Evolutionary conservation across 2,888 invertebrate genomes (phyloP).

Genomic region (Anthophora plumipes): DNA sequence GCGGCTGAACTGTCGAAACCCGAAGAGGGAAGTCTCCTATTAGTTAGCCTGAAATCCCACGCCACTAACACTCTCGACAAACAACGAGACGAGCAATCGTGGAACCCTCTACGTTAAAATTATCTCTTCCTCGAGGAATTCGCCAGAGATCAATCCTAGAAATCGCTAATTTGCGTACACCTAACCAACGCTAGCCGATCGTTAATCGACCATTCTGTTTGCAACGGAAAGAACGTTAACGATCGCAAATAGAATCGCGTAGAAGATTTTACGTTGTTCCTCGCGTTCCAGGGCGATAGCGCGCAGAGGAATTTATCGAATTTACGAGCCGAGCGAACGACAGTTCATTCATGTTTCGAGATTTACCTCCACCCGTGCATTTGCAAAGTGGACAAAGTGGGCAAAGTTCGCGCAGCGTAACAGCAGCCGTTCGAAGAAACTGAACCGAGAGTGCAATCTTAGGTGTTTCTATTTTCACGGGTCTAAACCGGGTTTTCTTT

Average conservation of each 20-base stretch:
- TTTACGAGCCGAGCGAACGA: not conserved
- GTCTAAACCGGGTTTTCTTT: not conserved
- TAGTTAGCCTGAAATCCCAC: not conserved
- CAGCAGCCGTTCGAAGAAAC: not conserved
- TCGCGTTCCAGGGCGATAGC: too few relatives aligned
- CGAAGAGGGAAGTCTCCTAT: conserved; percentile 27
- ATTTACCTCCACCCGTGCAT: too few relatives aligned
- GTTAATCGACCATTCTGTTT: too few relatives aligned
- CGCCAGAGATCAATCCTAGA: conserved; percentile 1
- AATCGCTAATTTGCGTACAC: conserved; percentile 19
- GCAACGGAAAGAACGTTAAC: too few relatives aligned
- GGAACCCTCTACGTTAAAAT: not conserved
- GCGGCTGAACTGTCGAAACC: conserved; percentile 11
- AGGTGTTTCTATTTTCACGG: not conserved
- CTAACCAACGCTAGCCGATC: too few relatives aligned
- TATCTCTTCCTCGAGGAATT: not conserved
- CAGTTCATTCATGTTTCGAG: not conserved
- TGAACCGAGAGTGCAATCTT: not conserved
- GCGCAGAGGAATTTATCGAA: not conserved
- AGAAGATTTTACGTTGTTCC: too few relatives aligned
- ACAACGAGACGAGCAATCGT: not conserved
- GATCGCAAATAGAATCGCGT: too few relatives aligned
- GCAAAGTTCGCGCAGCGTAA: too few relatives aligned
- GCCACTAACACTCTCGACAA: not conserved
- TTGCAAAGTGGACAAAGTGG: too few relatives aligned